Conservation (phyloP, 2,797 vertebrate species). For the Chaenodraco wilsoni region DNA sequence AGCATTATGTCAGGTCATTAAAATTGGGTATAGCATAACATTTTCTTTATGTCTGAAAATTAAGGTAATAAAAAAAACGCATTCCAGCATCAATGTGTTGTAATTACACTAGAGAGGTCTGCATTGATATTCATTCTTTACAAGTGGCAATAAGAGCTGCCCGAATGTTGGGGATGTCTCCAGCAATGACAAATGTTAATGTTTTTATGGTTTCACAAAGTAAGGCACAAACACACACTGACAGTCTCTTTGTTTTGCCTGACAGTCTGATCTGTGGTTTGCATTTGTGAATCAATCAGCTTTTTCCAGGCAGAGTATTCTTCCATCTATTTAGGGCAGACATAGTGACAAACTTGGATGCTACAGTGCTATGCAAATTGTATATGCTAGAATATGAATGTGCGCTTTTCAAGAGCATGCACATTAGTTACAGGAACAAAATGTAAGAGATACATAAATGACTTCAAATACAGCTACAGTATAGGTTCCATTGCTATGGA, state of each 20-base stretch:
- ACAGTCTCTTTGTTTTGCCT: conserved; percentile 61
- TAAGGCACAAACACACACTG: conserved; percentile 50
- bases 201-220: conserved; percentile 47
- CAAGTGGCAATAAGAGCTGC: conserved; percentile 40
- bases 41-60: conserved; percentile 27
- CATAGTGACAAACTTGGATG: conserved; percentile 22
- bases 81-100: conserved; percentile 19
- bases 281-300: conserved; percentile 62
- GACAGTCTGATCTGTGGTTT: conserved; percentile 62
- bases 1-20: not conserved
- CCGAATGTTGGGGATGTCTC: conserved; percentile 45
- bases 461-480: conserved; percentile 4
- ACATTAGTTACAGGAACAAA: conserved; percentile 19
- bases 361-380: not conserved
- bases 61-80: not conserved
- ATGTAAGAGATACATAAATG: conserved; percentile 11
- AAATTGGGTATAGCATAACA: not conserved
- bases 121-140: conserved; percentile 36
- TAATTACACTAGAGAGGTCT: conserved; percentile 50
- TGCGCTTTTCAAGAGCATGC: conserved; percentile 3
- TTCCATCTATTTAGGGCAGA: conserved; percentile 46
- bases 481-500: conserved; percentile 6
- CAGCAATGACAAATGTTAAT: conserved; percentile 58
- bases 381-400: conserved; percentile 12
- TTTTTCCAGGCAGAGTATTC: conserved; percentile 47